Evolutionary conservation across 2,113 vertebrate species (phyloP).

Genomic region (Morone saxatilis): DNA sequence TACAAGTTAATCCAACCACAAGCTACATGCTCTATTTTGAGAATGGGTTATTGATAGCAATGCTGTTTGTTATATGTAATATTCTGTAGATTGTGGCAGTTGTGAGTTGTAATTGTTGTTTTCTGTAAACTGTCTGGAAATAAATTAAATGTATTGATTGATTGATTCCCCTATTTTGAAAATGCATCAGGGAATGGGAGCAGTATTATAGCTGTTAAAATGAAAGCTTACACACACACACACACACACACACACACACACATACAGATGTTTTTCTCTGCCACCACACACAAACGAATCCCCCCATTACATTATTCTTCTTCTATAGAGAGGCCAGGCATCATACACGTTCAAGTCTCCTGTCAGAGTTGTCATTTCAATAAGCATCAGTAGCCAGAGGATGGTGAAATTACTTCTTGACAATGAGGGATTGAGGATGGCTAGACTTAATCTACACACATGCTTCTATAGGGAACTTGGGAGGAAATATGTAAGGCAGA

Average conservation of each 20-base stretch:
- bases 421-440: too few relatives aligned
- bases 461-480: slow-evolving; percentile 42
- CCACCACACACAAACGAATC: too few relatives aligned
- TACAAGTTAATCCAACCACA: neutral
- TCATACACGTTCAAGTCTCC: too few relatives aligned
- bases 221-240: neutral
- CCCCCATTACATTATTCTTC: too few relatives aligned
- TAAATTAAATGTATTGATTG: neutral
- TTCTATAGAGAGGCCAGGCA: too few relatives aligned
- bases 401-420: too few relatives aligned
- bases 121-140: neutral
- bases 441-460: slow-evolving; percentile 48
- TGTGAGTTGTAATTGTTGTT: neutral
- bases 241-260: too few relatives aligned
- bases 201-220: neutral
- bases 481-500: slow-evolving; percentile 32
- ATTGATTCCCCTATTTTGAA: neutral
- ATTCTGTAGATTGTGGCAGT: neutral
- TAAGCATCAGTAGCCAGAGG: too few relatives aligned
- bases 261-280: too few relatives aligned
- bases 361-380: too few relatives aligned
- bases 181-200: neutral
- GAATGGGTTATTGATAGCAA: neutral
- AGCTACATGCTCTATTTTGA: neutral
- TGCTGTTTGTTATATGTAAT: neutral